Conservation (phyloP, 1,140 invertebrate genomes). For the Lanistes nyassanus region DNA sequence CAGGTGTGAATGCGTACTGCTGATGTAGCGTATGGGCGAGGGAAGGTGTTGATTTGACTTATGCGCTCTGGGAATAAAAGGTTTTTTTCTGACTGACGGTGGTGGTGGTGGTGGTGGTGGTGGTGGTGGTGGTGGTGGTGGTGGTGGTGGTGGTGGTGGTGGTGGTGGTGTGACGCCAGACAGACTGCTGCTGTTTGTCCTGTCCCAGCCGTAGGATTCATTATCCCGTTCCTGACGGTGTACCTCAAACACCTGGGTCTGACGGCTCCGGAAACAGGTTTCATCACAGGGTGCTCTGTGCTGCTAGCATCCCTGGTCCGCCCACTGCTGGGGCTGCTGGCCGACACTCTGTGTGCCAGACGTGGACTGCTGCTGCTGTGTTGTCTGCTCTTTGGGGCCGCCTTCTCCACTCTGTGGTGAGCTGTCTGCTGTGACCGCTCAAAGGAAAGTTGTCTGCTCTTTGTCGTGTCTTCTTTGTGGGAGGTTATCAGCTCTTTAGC, state of each 20-base stretch:
- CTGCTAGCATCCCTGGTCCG: slow-evolving; percentile 20
- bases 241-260: slow-evolving; percentile 31
- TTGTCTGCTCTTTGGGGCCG: slow-evolving; percentile 8
- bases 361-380: slow-evolving; percentile 24
- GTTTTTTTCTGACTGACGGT: not conserved
- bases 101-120: not conserved
- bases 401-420: slow-evolving; percentile 11
- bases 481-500: too few relatives aligned
- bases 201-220: slow-evolving; percentile 24
- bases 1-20: too few relatives aligned
- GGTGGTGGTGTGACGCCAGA: too few relatives aligned
- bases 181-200: not conserved
- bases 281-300: slow-evolving; percentile 29
- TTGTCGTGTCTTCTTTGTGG: not conserved
- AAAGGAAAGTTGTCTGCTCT: too few relatives aligned
- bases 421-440: not conserved
- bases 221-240: slow-evolving; percentile 31
- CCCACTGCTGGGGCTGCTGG: slow-evolving; percentile 25
- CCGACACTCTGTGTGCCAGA: slow-evolving; percentile 22
- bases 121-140: not conserved
- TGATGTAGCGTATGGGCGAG: not conserved
- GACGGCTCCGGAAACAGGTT: slow-evolving; percentile 27
- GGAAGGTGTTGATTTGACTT: not conserved
- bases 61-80: too few relatives aligned
- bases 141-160: not conserved